Conservation (phyloP, 2,888 invertebrate species). For the Osmoderma eremita region DNA sequence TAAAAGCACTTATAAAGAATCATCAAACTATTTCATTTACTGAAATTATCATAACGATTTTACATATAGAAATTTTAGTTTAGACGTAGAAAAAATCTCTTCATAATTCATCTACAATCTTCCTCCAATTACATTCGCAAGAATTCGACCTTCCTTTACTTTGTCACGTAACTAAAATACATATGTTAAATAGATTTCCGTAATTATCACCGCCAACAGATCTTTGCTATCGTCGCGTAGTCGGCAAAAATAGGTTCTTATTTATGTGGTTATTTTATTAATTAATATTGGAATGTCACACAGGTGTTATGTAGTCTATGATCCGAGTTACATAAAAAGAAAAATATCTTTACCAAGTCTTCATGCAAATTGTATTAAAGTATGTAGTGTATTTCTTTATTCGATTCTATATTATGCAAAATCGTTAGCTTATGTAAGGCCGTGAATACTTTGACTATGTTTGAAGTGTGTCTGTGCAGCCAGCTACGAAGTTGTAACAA, state of each 20-base stretch:
- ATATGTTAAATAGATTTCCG: neutral
- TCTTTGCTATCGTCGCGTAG: too few species aligned
- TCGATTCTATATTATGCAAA: neutral
- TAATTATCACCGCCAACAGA: too few species aligned
- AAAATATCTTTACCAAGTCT: constrained; percentile 22
- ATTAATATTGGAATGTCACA: too few species aligned
- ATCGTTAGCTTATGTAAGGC: neutral
- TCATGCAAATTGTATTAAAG: neutral
- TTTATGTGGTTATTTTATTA: too few species aligned
- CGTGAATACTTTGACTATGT: too few species aligned
- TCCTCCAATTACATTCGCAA: constrained; percentile 8
- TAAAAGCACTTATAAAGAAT: neutral
- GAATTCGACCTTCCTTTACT: constrained; percentile 20
- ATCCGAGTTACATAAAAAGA: neutral
- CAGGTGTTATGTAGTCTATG: neutral
- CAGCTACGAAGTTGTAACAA: too few species aligned
- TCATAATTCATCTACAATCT: neutral
- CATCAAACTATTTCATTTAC: too few species aligned
- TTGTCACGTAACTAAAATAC: neutral
- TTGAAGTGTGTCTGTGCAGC: too few species aligned
- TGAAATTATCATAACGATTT: too few species aligned
- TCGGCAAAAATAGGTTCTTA: too few species aligned
- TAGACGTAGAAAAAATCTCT: too few species aligned
- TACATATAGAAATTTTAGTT: too few species aligned
- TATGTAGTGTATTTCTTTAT: neutral